Base-by-base conservation (phyloP, 2,888 invertebrate genomes). In the Campoletis raptor region DNA sequence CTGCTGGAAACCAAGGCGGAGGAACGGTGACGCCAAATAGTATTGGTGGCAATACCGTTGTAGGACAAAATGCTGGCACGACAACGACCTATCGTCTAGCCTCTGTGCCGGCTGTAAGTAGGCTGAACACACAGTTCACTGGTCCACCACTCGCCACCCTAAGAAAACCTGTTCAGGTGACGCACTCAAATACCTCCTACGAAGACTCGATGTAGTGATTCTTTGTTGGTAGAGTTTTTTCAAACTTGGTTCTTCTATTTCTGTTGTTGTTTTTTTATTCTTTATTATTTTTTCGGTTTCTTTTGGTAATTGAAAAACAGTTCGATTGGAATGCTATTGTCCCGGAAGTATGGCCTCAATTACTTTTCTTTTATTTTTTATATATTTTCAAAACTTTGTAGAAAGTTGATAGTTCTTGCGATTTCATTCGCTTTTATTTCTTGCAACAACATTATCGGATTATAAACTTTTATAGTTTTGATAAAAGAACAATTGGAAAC, bases 41-140 rank as follows among this genome's bases (percentile, higher is more conserved):
- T 90, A 94, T 94, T 85, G 91, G 94, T 48, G 93, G 93, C 81
- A 94, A 93, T 85, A 89, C 94, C 79, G 93, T 92, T 69, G 90
- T 92, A 57, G 93, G 92, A 79, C 89, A 93, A 85, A 92, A 92
- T 72, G 94, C 95, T 90, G 94, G 96, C 93, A 96, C 96, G 94
- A 96, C 79, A 42, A 80, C 97, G 94, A 97, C 96, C 79, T 96
- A 98, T 95, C 97, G 98, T 94, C 96, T 98, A 95, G 97, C 98
- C 95, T 97, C 98, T 93, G 97, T 98, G 95, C 97, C 97, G 95
- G 96, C 97, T 95, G 97, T 97, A 96, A 97, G 97, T 97, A 96
- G 96, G 96, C 94, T 95, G 92, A 95, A 94, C 91, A 93, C 94
- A 91, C 95, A 95, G 94, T 96, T 96, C 95, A 95, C 95, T 94